Base-by-base conservation (phyloP, 2,888 invertebrate genomes). In the Ctenicera cuprea region DNA sequence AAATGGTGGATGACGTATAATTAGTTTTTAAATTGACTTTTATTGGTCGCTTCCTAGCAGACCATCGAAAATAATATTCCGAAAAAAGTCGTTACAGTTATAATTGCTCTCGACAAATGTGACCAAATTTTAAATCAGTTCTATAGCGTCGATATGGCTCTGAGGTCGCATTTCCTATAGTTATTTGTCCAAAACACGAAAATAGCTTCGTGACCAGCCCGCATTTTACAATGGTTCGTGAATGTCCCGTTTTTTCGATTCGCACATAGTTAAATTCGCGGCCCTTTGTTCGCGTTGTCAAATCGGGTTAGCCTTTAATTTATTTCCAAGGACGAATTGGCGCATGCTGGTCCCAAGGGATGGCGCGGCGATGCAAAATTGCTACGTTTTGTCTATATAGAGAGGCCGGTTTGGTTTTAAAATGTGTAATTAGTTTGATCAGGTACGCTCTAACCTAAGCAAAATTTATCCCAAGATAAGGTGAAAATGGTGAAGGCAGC, bases 221-320 rank as follows among this genome's bases (percentile, higher is more conserved):
- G 16, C 48, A 18, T 59, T 26, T 66, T 57, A 50, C 52, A 67
- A 50, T 18, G 38, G 50, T 16, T 14, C n/a, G 38, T 8, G 33
- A 41, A 52, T 48, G 69, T 66, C 37, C 50, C 22, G 50, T 52
- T 69, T 48, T 52, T 45, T 20, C 14, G 54, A 66, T 41, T 66
- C 52, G 48, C 63, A 63, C 50, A 54, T 66, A 66, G 52, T 65
- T 65, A 52, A 65, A 65, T 66, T 52, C 20, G 52, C 38, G 38
- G 30, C 63, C 54, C 64, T 70, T 64, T 70, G 45, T 70, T 64
- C 57, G 14, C 43, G 45, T 63, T 71, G 70, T 71, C 70, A 64
- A 71, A 71, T 62, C 62, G 62, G 48, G 26, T 52, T 38, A 26
- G 54, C 38, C 54, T 71, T 71, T 71, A 71, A 71, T 71, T 71